Evolutionary conservation across 2,113 vertebrate genomes (phyloP), one percentile per base, ranked within the genome.

Genomic region (Excalfactoria chinensis): DNA sequence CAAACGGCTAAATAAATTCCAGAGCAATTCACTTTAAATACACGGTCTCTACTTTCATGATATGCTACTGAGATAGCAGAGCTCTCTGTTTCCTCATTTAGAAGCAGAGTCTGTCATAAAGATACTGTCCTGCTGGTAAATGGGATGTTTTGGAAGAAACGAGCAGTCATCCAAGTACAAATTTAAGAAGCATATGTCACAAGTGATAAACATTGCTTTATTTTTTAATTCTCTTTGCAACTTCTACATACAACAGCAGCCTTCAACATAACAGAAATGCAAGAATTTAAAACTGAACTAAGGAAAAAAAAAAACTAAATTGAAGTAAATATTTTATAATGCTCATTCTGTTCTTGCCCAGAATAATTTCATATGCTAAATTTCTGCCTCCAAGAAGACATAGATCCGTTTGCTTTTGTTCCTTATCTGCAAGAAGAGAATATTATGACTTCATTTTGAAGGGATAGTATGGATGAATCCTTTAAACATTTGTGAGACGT

Each of bases 191-290:
- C n/a, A 4, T 15, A 11, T 63, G 79, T 90, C 90, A 84, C 73
- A 20, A 84, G 53, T 77, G 48, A 53, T 68, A 93, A 94, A 34
- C 70, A 89, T 63, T 90, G 9, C 16, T 55, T 55, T 84, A 12
- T 41, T 43, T 43, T 43, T 44, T 44, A 44, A 60, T 58, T 89
- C 62, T 82, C 90, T 78, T 43, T 88, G 63, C 68, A 86, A 94
- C 35, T 93, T 95, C 93, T 86, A 92, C 17, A 41, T 88, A 90
- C 19, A 85, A 90, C 71, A 94, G 62, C 44, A 92, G 74, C 64
- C 72, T 75, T 46, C 44, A 93, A 73, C 43, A 89, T 86, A 91
- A 93, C 41, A 60, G 89, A 97, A 88, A 71, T 35, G 35, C 89
- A 93, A 59, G 21, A 82, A 78, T 91, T 82, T 22, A 11, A 44